Evolutionary conservation across 2,888 invertebrate genomes (phyloP), one percentile per base, ranked within the genome.

Genomic region (Leptopilina drosophilae): DNA sequence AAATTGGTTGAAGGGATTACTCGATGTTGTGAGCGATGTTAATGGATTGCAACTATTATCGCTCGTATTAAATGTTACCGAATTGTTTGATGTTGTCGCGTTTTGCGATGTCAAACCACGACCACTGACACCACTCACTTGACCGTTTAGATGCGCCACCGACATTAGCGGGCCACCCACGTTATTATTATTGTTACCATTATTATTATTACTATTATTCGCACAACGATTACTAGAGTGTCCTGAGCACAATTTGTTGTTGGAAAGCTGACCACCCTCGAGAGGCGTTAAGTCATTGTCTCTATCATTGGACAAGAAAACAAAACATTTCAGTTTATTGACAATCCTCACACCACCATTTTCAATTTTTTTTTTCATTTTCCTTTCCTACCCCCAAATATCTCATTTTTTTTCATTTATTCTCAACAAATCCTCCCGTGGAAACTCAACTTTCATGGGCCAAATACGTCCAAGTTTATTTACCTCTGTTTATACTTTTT

Each of bases 141-240:
- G 90, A 78, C 96, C 96, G 92, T 96, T 96, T 84, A 95, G 94
- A 82, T 96, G 93, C 33, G 82, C 83, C 85, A 94, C 93, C 77
- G 95, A 94, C 95, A 96, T 95, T 84, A 96, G 92, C 33, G 96
- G 96, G 9, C 96, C 96, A 84, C 96, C 96, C 83, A 95, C 93
- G 89, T 90, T 91, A 89, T 91, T 91, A 89, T 91, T 90, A 89
- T 90, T 91, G 84, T 90, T 91, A 87, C 87, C 93, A 89, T 87
- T 90, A 86, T 85, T 87, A 87, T 87, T 87, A 92, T 90, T 92
- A 79, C 92, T 92, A 81, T 90, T 79, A 88, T 88, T 91, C 85
- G 89, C 88, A 88, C 89, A 89, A 88, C 90, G 90, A 86, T 88
- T 89, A 80, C 80, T 82, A 78, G 83, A 82, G 81, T 85, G 85